These are phyloP conservation scores for Ganaspis sp. DNA, from an alignment of 1,140 invertebrate species.

Conservation along the genomic window DNA sequence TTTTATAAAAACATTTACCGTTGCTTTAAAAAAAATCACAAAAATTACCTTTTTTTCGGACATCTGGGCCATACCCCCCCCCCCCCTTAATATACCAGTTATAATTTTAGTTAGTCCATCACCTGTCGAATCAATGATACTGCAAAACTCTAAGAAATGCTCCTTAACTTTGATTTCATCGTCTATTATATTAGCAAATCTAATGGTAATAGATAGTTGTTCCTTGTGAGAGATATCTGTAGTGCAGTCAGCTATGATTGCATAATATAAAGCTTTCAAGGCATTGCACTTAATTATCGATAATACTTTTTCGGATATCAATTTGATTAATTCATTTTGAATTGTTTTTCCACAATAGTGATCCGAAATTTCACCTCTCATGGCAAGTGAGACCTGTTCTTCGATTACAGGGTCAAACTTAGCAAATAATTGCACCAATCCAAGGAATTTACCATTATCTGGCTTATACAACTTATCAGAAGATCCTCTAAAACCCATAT, in stretches of 20 bases:
- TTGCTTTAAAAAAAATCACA: too few relatives aligned
- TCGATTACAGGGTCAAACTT: constrained; percentile 49
- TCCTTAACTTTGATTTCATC: background rate
- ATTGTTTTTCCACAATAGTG: constrained; percentile 42
- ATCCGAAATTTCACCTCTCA: constrained; percentile 36
- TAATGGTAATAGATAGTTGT: background rate
- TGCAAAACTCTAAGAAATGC: constrained; percentile 42
- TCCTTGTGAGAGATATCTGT: background rate
- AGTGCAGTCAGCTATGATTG: constrained; percentile 41
- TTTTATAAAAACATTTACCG: too few relatives aligned
- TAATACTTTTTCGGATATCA: constrained; percentile 35
- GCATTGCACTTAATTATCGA: constrained; percentile 37
- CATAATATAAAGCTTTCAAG: constrained; percentile 45
- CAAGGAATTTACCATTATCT: constrained; percentile 52
- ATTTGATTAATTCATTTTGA: constrained; percentile 47
- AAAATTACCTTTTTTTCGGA: too few relatives aligned
- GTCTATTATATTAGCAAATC: background rate
- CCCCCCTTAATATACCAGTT: too few relatives aligned
- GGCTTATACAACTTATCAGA: constrained; percentile 41
- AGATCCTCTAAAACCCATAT: constrained; percentile 46
- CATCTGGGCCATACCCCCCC: too few relatives aligned
- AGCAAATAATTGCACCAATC: constrained; percentile 46
- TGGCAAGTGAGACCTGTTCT: constrained; percentile 43
- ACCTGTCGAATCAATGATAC: background rate
- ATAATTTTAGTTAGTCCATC: too few relatives aligned